Conservation (phyloP, 1,140 invertebrate species). For the Phymastichus coffea region DNA sequence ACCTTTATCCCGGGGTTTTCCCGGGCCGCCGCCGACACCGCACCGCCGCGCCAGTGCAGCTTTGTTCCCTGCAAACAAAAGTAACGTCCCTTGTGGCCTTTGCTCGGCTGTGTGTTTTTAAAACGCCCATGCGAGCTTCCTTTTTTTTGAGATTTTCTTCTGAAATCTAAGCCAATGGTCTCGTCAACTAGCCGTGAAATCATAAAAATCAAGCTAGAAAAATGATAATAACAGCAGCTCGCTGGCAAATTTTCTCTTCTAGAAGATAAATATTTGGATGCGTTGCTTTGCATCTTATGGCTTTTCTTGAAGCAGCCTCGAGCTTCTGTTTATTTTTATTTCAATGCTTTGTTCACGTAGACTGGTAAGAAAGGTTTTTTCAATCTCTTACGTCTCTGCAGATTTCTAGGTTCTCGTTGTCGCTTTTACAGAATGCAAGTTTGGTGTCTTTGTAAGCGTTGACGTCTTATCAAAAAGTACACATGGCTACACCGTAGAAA, state of each 20-base stretch:
- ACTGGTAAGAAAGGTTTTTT: neutral
- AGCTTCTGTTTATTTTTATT: neutral
- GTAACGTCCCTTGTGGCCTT: slow-evolving; percentile 7
- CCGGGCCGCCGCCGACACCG: neutral
- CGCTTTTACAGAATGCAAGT: too few relatives aligned
- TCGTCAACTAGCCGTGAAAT: slow-evolving; percentile 16
- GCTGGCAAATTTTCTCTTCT: neutral
- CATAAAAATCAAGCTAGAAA: slow-evolving; percentile 20
- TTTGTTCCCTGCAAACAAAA: slow-evolving; percentile 28
- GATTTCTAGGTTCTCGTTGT: too few relatives aligned
- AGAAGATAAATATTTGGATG: slow-evolving; percentile 18
- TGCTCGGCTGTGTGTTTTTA: slow-evolving; percentile 17
- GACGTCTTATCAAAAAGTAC: too few relatives aligned
- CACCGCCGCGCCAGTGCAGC: neutral
- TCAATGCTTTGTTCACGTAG: neutral
- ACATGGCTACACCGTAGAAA: too few relatives aligned
- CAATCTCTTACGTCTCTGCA: too few relatives aligned
- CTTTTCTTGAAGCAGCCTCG: neutral
- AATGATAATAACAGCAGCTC: slow-evolving; percentile 6
- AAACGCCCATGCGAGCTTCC: neutral
- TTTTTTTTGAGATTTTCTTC: neutral
- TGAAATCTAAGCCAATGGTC: neutral
- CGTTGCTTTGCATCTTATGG: neutral
- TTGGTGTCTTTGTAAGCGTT: too few relatives aligned
- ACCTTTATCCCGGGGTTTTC: slow-evolving; percentile 15